A percentile compares a stretch with the other conserved stretches of the same genome.
Conservation (phyloP, 1,140 invertebrate genomes). For the Leptopilina clavipes region DNA sequence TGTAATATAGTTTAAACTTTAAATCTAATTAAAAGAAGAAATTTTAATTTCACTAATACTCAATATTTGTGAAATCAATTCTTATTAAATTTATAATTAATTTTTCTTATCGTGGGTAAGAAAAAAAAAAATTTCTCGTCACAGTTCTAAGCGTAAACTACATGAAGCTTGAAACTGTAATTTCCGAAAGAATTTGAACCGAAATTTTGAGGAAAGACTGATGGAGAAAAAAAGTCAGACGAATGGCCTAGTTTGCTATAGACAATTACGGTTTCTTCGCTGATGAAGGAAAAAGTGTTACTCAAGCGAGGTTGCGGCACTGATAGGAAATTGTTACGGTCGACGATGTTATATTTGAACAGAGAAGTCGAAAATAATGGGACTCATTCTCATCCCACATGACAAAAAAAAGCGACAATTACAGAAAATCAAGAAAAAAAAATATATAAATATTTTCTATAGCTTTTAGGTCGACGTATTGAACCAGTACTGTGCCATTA, state of each 20-base stretch:
- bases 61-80: too few relatives aligned
- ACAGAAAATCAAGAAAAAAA: too few relatives aligned
- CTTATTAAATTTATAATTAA: background rate
- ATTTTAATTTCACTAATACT: too few relatives aligned
- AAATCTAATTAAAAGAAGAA: too few relatives aligned
- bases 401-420: too few relatives aligned
- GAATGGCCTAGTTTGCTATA: background rate
- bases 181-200: background rate
- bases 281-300: constrained; percentile 4
- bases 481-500: too few relatives aligned
- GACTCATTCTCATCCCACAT: background rate
- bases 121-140: background rate
- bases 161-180: background rate
- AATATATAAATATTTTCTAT: too few relatives aligned
- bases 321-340: constrained; percentile 31
- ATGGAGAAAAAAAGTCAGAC: background rate
- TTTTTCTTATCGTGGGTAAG: background rate
- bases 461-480: too few relatives aligned
- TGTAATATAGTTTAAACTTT: too few relatives aligned
- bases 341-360: constrained; percentile 27
- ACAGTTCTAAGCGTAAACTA: background rate
- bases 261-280: constrained; percentile 14
- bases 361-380: background rate
- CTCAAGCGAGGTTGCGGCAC: constrained; percentile 15
- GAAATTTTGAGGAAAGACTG: background rate